A percentile compares a stretch with the other conserved stretches of the same genome.
Evolutionary conservation across 2,797 vertebrate genomes (phyloP).

Genomic region (Malacoraja senta): DNA sequence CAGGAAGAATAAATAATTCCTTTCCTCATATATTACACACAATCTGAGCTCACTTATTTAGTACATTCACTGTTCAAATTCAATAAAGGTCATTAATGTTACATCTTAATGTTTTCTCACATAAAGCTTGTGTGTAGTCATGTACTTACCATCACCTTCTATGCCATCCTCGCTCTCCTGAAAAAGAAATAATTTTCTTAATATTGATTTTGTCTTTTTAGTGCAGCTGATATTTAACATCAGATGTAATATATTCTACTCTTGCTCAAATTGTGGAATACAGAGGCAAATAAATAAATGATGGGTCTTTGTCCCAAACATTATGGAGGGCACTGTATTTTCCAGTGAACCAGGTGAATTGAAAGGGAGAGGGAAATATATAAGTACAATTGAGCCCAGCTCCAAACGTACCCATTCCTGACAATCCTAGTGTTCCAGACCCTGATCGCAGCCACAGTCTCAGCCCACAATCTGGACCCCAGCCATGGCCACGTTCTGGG

Average conservation of each 20-base stretch:
- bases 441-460: no score
- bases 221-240: not conserved
- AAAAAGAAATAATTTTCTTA: slow-evolving; percentile 40
- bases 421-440: no score
- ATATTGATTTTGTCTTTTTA: not conserved
- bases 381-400: no score
- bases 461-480: no score
- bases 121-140: not conserved
- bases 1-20: not conserved
- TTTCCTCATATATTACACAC: not conserved
- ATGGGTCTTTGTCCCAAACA: no score
- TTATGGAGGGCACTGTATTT: no score
- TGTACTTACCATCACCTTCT: slow-evolving; percentile 79
- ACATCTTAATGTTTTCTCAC: not conserved
- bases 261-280: no score
- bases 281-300: no score
- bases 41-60: not conserved
- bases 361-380: no score
- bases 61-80: not conserved
- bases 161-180: slow-evolving; percentile 94
- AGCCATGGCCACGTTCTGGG: no score
- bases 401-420: no score
- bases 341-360: no score
- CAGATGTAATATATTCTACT: not conserved
- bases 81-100: not conserved